Evolutionary conservation across 2,797 vertebrate species (phyloP).

Genomic region (Choloepus didactylus): DNA sequence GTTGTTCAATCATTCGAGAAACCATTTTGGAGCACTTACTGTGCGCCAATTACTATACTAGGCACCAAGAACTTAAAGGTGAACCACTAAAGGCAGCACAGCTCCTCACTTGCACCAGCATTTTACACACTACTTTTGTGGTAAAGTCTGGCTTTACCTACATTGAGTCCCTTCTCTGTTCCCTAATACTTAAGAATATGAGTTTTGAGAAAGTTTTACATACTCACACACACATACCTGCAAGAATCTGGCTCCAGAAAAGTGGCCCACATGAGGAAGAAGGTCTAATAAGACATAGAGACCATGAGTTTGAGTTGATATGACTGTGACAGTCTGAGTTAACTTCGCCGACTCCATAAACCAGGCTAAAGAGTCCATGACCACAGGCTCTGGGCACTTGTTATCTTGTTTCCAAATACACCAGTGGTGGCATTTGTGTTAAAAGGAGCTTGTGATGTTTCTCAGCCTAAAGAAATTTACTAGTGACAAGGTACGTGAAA

Average conservation of each 20-base stretch:
- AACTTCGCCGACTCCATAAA: neutral
- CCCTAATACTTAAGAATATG: neutral
- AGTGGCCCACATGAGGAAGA: neutral
- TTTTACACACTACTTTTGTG: too few relatives aligned
- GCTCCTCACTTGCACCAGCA: too few relatives aligned
- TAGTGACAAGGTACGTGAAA: rapidly evolving
- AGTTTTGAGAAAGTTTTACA: neutral
- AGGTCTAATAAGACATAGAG: too few relatives aligned
- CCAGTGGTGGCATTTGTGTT: neutral
- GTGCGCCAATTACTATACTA: rapidly evolving
- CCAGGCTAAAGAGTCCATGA: rapidly evolving
- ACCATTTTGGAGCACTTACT: neutral
- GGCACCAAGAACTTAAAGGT: neutral
- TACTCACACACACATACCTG: neutral
- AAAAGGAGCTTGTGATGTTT: neutral
- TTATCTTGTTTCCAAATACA: neutral
- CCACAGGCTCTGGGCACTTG: neutral
- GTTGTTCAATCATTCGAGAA: neutral
- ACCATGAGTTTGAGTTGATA: rapidly evolving
- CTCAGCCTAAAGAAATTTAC: too few relatives aligned
- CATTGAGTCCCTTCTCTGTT: neutral
- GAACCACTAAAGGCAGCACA: neutral
- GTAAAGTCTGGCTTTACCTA: neutral
- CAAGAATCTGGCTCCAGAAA: neutral
- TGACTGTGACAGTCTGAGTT: rapidly evolving